Base-by-base conservation (phyloP, 1,140 invertebrate genomes). In the Apis florea region DNA sequence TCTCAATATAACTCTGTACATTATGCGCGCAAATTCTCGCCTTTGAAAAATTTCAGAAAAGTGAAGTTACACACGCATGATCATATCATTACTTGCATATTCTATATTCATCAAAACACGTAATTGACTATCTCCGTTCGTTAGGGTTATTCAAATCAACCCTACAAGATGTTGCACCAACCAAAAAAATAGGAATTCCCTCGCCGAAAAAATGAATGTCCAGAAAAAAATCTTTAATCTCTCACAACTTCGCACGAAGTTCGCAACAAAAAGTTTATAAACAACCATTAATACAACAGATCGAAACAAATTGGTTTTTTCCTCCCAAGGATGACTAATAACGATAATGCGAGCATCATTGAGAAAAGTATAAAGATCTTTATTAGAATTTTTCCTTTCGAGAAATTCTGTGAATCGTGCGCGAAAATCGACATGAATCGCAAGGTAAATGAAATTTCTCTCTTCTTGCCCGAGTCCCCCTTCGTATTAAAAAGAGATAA, bases 291-390 rank as follows among this genome's bases (percentile, higher is more conserved):
- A 26, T 51, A 26, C 13, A 70, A 70, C n/a, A 68, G 12, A 4
- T 63, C 17, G 5, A 13, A 56, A 66, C 12, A 6, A 51, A 67
- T 58, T 9, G 56, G 31, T 21, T 26, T 58, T n/a, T 68, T 17
- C 15, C n/a, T 17, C 12, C 21, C n/a, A 19, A 67, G 71, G 53
- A 70, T 83, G 71, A 80, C 68, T 26, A 21, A 83, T 63, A 31
- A 72, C 40, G 40, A 82, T 19, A 56, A 84, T 15, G 15, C 40
- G 19, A 19, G 40, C 5, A 31, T 17, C 19, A 13, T 49, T 21
- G 69, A 87, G 13, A 83, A 61, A n/a, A 88, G 85, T 47, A 31
- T 89, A 19, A 88, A 85, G 56, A 77, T 88, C 4, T 89, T 87
- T 17, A 83, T 88, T 11, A 84, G 87, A 56, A 77, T 89, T 40